phyloP scores from a whole-genome alignment of 2,888 invertebrate species.

The Leptinotarsa peninsularis region DNA sequence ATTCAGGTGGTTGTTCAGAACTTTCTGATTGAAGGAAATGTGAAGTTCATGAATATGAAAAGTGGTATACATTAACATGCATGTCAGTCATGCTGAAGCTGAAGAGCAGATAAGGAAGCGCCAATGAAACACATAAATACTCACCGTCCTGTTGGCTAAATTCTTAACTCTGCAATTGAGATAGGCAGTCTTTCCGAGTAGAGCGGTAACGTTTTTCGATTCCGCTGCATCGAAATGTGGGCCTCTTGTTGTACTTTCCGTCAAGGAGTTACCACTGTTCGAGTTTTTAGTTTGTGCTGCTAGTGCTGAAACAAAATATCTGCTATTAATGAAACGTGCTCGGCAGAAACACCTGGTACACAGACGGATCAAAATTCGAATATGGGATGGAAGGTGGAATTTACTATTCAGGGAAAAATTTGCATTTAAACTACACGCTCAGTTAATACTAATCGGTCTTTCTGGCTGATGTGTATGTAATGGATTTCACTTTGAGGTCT shows the following conservation, averaged over 20 bases:
- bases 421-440: no score
- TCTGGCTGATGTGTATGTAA: no score
- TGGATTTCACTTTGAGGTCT: no score
- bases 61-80: not conserved
- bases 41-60: no score
- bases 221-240: conserved; percentile 66
- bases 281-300: conserved; percentile 42
- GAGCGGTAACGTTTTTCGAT: conserved; percentile 77
- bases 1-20: no score
- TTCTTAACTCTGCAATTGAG: conserved; percentile 91
- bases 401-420: no score
- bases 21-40: no score
- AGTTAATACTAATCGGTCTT: no score
- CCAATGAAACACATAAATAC: conserved; percentile 60
- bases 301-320: conserved; percentile 36
- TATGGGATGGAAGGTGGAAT: no score
- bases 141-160: conserved; percentile 90
- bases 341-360: no score
- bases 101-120: not conserved
- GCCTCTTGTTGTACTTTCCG: conserved; percentile 61
- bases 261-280: conserved; percentile 57
- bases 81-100: not conserved
- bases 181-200: conserved; percentile 90
- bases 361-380: no score
- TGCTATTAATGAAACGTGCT: no score